Conservation (phyloP, 2,797 vertebrate species). For the Silurus aristotelis region DNA sequence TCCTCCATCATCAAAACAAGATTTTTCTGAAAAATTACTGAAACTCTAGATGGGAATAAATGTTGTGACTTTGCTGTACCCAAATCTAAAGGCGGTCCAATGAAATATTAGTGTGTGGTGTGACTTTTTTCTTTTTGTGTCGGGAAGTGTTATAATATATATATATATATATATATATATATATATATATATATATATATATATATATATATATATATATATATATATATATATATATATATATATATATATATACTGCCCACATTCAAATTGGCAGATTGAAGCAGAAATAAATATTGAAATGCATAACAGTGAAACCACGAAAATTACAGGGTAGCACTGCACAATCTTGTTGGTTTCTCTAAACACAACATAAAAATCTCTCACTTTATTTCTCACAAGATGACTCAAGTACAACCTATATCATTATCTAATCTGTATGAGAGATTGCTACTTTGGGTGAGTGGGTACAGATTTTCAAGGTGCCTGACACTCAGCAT, state of each 20-base stretch:
- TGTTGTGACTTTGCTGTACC: too few species aligned
- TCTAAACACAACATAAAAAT: constrained; percentile 2
- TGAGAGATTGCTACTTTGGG: constrained; percentile 18
- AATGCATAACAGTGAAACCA: not conserved
- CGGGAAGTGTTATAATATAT: too few species aligned
- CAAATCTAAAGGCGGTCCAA: too few species aligned
- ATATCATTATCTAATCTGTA: constrained; percentile 19
- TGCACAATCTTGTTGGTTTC: not conserved
- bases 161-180: too few species aligned
- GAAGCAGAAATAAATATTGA: not conserved
- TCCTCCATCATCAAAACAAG: too few species aligned
- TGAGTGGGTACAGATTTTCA: constrained; percentile 8
- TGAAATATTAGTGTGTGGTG: too few species aligned
- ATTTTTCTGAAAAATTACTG: too few species aligned
- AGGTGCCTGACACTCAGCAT: constrained; percentile 16
- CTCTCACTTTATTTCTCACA: constrained; percentile 19
- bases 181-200: too few species aligned
- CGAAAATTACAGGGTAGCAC: not conserved
- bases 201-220: too few species aligned
- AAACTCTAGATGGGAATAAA: too few species aligned
- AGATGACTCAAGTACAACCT: not conserved
- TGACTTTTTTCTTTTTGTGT: too few species aligned
- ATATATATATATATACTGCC: not conserved
- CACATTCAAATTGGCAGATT: constrained; percentile 3
- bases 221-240: too few species aligned